These are phyloP conservation scores for Drosophila eohydei DNA, from an alignment of 2,888 invertebrate genomes.

Conservation along the genomic window DNA sequence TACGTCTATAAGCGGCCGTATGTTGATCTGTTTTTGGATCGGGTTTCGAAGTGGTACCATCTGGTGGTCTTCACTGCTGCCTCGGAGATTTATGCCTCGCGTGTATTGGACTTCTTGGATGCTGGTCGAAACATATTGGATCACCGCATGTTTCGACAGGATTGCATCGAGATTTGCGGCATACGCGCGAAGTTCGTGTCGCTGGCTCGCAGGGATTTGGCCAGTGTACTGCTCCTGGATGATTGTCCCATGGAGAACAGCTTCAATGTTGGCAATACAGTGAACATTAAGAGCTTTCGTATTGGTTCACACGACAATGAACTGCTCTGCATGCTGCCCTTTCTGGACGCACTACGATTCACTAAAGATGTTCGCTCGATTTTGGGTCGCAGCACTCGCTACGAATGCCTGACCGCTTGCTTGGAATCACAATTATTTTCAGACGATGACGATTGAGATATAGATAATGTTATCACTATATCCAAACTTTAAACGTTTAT, in stretches of 20 bases:
- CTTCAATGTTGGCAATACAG: constrained; percentile 45
- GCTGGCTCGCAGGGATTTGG: constrained; percentile 11
- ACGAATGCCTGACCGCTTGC: background rate
- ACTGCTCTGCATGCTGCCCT: constrained; percentile 43
- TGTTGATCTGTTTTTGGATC: constrained; percentile 53
- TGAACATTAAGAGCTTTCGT: constrained; percentile 37
- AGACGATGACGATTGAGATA: background rate
- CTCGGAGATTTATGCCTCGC: constrained; percentile 27
- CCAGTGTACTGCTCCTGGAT: constrained; percentile 47
- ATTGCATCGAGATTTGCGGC: constrained; percentile 42
- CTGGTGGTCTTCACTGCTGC: constrained; percentile 43
- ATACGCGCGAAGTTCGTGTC: constrained; percentile 34
- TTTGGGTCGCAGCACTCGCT: constrained; percentile 20
- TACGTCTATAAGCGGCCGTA: constrained; percentile 57
- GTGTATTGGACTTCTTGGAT: constrained; percentile 47
- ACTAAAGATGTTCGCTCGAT: constrained; percentile 54
- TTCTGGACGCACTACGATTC: constrained; percentile 56
- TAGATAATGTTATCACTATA: too few species aligned
- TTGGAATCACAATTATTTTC: background rate
- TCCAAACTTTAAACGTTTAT: too few species aligned
- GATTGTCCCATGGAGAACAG: constrained; percentile 36
- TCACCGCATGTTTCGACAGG: constrained; percentile 35
- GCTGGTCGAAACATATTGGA: constrained; percentile 31
- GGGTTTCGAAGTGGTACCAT: constrained; percentile 54
- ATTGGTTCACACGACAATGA: constrained; percentile 19